Percentiles rank a stretch among this genome's conserved stretches.
phyloP scores from a whole-genome alignment of 2,113 vertebrate species.

The Stegastes partitus region DNA sequence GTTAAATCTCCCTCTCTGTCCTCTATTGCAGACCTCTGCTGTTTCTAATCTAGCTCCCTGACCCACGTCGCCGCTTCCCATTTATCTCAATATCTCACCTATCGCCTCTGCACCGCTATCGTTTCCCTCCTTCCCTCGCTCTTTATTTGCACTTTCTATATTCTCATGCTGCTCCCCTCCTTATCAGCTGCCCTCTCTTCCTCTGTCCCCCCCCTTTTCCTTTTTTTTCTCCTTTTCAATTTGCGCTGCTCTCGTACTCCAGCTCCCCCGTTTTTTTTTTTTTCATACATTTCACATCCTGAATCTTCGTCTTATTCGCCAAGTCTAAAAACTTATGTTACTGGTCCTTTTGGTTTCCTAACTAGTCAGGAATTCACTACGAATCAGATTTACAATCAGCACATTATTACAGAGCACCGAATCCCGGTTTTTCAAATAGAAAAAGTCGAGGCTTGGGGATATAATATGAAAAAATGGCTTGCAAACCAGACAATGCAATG shows the following conservation, averaged over 20 bases:
- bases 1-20: slow-evolving; percentile 63
- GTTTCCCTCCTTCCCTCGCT: slow-evolving; percentile 21
- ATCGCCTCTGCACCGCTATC: slow-evolving; percentile 24
- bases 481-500: neutral
- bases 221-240: slow-evolving; percentile 27
- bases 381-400: too few relatives aligned
- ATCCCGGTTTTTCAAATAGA: too few relatives aligned
- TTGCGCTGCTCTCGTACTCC: neutral
- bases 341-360: neutral
- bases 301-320: neutral
- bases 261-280: neutral
- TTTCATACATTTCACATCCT: neutral
- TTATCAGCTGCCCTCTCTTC: slow-evolving; percentile 39
- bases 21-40: slow-evolving; percentile 64
- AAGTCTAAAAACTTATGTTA: neutral
- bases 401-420: too few relatives aligned
- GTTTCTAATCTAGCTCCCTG: slow-evolving; percentile 69
- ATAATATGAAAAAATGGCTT: neutral
- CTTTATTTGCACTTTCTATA: slow-evolving; percentile 34
- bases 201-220: neutral
- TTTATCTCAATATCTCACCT: slow-evolving; percentile 74
- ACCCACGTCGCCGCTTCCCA: slow-evolving; percentile 52
- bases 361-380: too few relatives aligned
- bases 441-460: neutral
- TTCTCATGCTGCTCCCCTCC: slow-evolving; percentile 25